phyloP scores from a whole-genome alignment of 2,113 vertebrate species.

The Erinaceus europaeus region DNA sequence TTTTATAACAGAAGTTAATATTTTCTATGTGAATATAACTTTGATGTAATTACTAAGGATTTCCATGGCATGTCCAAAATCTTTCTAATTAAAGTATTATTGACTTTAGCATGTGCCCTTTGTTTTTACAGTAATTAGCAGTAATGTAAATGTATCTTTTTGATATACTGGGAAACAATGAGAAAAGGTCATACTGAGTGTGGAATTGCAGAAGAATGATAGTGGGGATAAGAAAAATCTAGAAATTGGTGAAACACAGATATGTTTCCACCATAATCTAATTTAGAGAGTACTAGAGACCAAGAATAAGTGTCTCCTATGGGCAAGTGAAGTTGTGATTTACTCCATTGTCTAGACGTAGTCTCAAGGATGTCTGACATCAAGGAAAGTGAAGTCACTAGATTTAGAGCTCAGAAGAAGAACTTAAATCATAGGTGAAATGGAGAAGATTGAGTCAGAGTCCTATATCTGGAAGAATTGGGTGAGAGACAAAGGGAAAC shows the following conservation, averaged over 20 bases:
- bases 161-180: neutral
- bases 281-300: neutral
- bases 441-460: neutral
- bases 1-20: neutral
- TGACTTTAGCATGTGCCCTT: neutral
- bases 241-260: neutral
- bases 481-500: neutral
- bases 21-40: neutral
- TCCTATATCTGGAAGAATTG: neutral
- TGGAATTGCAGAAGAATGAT: neutral
- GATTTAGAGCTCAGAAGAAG: neutral
- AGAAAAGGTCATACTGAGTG: too few species aligned
- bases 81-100: neutral
- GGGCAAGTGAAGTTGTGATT: neutral
- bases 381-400: neutral
- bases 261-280: neutral
- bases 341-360: neutral
- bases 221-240: neutral
- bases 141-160: neutral
- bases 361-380: neutral
- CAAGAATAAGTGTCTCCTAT: neutral
- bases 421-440: neutral
- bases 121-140: neutral
- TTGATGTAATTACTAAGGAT: neutral
- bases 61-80: neutral